A percentile compares a stretch with the other conserved stretches of the same genome.
Conservation (phyloP, 2,797 vertebrate species). For the Cirrhinus mrigala region DNA sequence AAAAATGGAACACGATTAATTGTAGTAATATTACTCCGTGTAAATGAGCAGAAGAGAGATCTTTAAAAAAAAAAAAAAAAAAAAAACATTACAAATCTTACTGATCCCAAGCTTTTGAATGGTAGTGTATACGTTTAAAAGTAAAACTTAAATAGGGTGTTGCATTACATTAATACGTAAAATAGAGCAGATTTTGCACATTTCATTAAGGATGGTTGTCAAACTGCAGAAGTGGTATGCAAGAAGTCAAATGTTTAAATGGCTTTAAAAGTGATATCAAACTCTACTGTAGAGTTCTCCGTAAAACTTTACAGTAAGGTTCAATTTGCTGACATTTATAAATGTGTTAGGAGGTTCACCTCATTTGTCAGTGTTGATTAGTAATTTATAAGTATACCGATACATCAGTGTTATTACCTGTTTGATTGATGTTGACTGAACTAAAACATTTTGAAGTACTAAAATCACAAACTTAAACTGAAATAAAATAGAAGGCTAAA, state of each 20-base stretch:
- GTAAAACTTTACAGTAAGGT: background rate
- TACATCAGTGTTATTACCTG: background rate
- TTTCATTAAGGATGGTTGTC: background rate
- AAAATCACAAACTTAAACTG: background rate
- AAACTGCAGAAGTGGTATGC: background rate
- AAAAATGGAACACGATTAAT: too few relatives aligned
- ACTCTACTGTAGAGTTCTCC: constrained; percentile 40
- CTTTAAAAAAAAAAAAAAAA: too few relatives aligned
- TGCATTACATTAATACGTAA: background rate
- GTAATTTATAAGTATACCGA: background rate
- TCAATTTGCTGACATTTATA: background rate
- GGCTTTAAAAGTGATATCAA: constrained; percentile 29
- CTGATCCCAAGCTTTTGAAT: too few relatives aligned
- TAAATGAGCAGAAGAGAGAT: too few relatives aligned
- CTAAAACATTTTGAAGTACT: background rate
- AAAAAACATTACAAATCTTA: too few relatives aligned
- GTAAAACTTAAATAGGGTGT: background rate
- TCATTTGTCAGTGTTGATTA: background rate
- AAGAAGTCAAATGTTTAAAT: background rate
- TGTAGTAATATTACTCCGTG: too few relatives aligned
- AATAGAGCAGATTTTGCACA: background rate
- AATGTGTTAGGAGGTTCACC: background rate
- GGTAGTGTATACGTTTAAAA: too few relatives aligned
- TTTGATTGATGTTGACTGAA: background rate
- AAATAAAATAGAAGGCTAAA: background rate